Evolutionary conservation across 1,140 invertebrate species (phyloP).

Genomic region (Drosophila teissieri): DNA sequence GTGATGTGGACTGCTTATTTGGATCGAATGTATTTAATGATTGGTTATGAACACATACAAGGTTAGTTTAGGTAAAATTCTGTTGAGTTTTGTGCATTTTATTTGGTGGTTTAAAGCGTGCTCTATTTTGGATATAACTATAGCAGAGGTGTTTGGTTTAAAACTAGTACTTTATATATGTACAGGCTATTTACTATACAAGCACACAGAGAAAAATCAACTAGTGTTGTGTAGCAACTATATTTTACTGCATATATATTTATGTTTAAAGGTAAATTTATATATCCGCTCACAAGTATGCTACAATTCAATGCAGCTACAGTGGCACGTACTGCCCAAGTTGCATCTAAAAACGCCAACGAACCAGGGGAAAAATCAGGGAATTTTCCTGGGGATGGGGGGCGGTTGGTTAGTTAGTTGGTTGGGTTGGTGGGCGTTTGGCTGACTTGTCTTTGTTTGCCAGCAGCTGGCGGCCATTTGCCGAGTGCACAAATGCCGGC

Average conservation of each 20-base stretch:
- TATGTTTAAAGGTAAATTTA: background rate
- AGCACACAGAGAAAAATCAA: constrained; percentile 23
- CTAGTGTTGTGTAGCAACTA: background rate
- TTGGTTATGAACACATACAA: constrained; percentile 28
- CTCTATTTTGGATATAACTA: constrained; percentile 7
- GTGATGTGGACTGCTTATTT: constrained; percentile 3
- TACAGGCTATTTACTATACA: constrained; percentile 27
- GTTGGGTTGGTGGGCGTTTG: background rate
- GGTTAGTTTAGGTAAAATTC: constrained; percentile 7
- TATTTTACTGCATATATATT: constrained; percentile 25
- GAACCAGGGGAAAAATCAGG: constrained; percentile 7
- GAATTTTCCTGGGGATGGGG: constrained; percentile 14
- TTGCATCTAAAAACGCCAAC: constrained; percentile 26
- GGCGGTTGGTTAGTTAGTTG: background rate
- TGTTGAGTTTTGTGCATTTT: constrained; percentile 21
- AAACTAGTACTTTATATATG: constrained; percentile 20
- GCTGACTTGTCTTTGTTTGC: constrained; percentile 49
- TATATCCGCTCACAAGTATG: constrained; percentile 46
- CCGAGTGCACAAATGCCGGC: constrained; percentile 37
- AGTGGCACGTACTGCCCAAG: constrained; percentile 51
- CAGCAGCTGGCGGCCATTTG: constrained; percentile 47
- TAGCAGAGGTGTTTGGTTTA: constrained; percentile 18
- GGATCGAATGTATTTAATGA: constrained; percentile 14
- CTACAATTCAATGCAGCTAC: constrained; percentile 67
- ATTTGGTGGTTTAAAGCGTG: constrained; percentile 43